Base-by-base conservation (phyloP, 2,797 vertebrate species). In the Acestrorhynchus altus region DNA sequence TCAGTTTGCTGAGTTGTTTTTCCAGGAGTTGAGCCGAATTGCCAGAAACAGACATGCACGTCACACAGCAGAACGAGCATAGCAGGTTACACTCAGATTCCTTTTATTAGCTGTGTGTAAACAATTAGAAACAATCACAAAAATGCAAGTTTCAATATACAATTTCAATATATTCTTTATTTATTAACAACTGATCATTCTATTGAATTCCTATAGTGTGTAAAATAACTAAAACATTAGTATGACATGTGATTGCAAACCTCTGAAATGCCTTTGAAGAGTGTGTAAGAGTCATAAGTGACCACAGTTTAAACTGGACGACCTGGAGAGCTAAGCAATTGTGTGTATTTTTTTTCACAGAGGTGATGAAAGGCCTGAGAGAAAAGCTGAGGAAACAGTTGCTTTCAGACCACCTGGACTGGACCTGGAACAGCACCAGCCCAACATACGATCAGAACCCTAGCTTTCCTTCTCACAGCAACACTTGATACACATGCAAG, bases 251-350 rank as follows among this genome's bases (percentile, higher is more conserved):
- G 6, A 59, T 15, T 59, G 24, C 13, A 59, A 59, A 28, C 13
- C 16, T 57, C 18, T 59, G 12, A 16, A 16, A 2, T 12, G 24
- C 24, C n/a, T n/a, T n/a, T n/a, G n/a, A n/a, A n/a, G n/a, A 24
- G 22, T 26, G 4, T 28, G 11, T 26, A 16, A 60, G 26, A 18
- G 13, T 35, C 26, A 86, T 83, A 74, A 84, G 52, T 60, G 78
- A 61, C 65, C 73, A 76, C 82, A 79, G 51, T 52, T 61, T 54
- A 49, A 78, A 76, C 4, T 39, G 72, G 67, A 64, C 28, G 42
- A 10, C 22, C 12, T 72, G 26, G n/a, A 22, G 15, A 57, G 31
- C 8, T 68, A 26, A 24, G 40, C 54, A 20, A 60, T 59, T 51
- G 42, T 68, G n/a, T n/a, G n/a, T n/a, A n/a, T n/a, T n/a, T n/a